These are phyloP conservation scores for Sebastes paucispinis DNA, from an alignment of 2,797 vertebrate genomes.

Conservation along the genomic window DNA sequence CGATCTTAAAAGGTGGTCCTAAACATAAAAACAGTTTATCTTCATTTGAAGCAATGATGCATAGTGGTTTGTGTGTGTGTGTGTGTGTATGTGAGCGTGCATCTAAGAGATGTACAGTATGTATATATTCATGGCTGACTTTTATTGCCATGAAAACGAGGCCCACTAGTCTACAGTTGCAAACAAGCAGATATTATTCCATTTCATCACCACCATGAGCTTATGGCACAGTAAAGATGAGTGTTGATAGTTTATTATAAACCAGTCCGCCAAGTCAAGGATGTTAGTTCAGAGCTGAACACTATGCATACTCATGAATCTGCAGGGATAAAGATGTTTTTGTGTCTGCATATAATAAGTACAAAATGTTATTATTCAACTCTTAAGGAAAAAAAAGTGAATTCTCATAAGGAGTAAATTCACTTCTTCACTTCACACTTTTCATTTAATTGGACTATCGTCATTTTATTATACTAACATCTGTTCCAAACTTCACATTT, in stretches of 20 bases:
- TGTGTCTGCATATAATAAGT: not conserved
- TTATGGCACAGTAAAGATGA: slow-evolving; percentile 38
- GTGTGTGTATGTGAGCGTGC: not conserved
- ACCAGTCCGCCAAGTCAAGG: slow-evolving; percentile 13
- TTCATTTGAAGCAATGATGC: slow-evolving; percentile 63
- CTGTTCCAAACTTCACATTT: not conserved
- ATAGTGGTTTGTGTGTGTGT: slow-evolving; percentile 18
- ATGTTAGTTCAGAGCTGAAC: slow-evolving; percentile 4
- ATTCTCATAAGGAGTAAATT: not conserved
- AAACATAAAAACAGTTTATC: slow-evolving; percentile 65
- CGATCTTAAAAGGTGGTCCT: slow-evolving; percentile 60
- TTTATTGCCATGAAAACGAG: slow-evolving; percentile 54
- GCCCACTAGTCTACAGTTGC: slow-evolving; percentile 13
- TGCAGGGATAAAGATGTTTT: not conserved
- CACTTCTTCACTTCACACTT: not conserved
- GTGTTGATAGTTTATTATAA: slow-evolving; percentile 25
- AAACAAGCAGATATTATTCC: slow-evolving; percentile 48
- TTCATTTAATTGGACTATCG: not conserved
- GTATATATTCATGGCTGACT: slow-evolving; percentile 51
- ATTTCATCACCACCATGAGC: slow-evolving; percentile 13
- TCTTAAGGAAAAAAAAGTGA: not conserved
- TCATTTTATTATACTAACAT: not conserved
- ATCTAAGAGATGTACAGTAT: slow-evolving; percentile 37
- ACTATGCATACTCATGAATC: not conserved
- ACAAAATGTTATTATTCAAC: not conserved